A percentile compares a stretch with the other conserved stretches of the same genome.
Evolutionary conservation across 2,888 invertebrate genomes (phyloP).

Genomic region (Calameuta pallipes): DNA sequence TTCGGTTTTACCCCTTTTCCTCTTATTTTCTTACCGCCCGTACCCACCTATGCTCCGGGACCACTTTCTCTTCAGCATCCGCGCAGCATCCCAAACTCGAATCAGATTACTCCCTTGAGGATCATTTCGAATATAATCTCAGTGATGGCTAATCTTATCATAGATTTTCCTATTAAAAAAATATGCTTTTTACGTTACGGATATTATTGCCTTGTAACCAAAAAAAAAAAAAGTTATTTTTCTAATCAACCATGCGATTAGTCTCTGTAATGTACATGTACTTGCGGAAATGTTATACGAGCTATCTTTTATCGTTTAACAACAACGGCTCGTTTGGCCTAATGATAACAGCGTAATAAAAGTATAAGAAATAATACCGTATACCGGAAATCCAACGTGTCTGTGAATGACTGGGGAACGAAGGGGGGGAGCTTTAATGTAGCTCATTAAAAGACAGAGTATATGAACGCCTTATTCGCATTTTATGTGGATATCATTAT

Average conservation of each 20-base stretch:
- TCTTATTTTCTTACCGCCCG: background rate
- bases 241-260: background rate
- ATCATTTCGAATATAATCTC: background rate
- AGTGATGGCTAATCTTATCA: background rate
- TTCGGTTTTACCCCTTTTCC: background rate
- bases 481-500: conserved; percentile 46
- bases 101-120: background rate
- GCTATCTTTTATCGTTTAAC: too few relatives aligned
- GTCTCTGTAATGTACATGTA: background rate
- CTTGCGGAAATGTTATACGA: too few relatives aligned
- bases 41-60: background rate
- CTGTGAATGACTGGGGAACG: background rate
- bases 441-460: conserved; percentile 36
- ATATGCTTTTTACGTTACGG: background rate
- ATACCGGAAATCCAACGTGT: background rate
- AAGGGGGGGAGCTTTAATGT: conserved; percentile 35
- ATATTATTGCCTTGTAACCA: background rate
- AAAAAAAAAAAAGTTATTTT: background rate
- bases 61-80: background rate
- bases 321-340: background rate
- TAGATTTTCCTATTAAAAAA: background rate
- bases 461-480: conserved; percentile 25
- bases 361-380: background rate
- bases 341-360: background rate
- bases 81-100: background rate